Evolutionary conservation across 2,113 vertebrate genomes (phyloP), one percentile per base, ranked within the genome.

Genomic region (Suricata suricatta): DNA sequence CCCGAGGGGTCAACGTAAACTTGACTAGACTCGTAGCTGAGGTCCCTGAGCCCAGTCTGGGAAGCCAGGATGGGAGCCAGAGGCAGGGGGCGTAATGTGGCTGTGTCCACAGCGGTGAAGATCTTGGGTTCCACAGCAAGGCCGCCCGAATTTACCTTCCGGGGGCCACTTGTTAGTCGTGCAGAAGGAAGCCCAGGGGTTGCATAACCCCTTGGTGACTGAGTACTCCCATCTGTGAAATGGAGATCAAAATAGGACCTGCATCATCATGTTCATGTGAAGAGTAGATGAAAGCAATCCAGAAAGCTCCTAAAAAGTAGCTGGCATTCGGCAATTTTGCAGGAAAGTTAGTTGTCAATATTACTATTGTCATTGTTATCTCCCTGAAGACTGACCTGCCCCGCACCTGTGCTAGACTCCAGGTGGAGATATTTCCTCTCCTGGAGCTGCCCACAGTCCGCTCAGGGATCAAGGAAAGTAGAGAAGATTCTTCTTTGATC

Each of bases 71-170:
- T 0, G 4, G 17, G 17, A 54, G 72, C 25, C 44, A 2, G 50
- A 9, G 3, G 4, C 9, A 10, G 19, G 35, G 77, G 50, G 27
- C n/a, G 5, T 50, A 17, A 29, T 1, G 5, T 0, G 1, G 2
- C 10, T 66, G 8, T 38, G 64, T 17, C 2, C 15, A 1, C 6
- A 10, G 66, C 3, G 1, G 31, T 31, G 38, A 50, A 69, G 54
- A 35, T n/a, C 21, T 13, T 4, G 31, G 23, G 4, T 27, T 72
- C 23, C 29, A 12, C 21, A 77, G 5, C 5, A 14, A 66, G 23
- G 15, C 2, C 6, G 3, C 27, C 52, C 71, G 44, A 12, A 14
- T 3, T 35, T 23, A 64, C 33, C n/a, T 60, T 35, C 96, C 7
- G 14, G 19, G 23, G 79, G 7, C 17, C 35, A 14, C 19, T 50